A percentile compares a stretch with the other conserved stretches of the same genome.
Evolutionary conservation across 2,797 vertebrate species (phyloP).

Genomic region (Tolypeutes matacus): DNA sequence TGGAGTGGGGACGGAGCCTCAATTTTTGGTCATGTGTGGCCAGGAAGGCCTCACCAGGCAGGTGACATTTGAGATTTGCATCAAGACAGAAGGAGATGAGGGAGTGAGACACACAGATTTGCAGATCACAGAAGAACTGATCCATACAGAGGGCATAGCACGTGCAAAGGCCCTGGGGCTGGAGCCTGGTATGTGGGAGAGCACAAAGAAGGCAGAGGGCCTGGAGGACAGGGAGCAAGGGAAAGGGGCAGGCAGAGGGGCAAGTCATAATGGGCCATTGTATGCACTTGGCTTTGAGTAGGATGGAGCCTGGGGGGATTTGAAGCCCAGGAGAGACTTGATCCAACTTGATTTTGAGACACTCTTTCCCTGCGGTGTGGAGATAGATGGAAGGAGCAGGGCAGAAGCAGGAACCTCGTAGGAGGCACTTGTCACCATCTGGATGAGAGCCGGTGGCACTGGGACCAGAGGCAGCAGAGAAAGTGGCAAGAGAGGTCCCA

Average conservation of each 20-base stretch:
- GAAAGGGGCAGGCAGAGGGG: too few relatives aligned
- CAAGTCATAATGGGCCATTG: too few relatives aligned
- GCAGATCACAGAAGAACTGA: not conserved
- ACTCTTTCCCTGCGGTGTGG: not conserved
- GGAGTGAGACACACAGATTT: too few relatives aligned
- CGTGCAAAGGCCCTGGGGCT: too few relatives aligned
- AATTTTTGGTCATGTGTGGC: accelerated
- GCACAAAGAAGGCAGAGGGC: too few relatives aligned
- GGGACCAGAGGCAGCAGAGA: too few relatives aligned
- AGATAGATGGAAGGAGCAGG: too few relatives aligned
- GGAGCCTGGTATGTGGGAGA: too few relatives aligned
- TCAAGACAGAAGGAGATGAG: not conserved
- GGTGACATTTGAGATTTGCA: not conserved
- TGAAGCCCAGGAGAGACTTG: not conserved
- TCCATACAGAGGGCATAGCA: too few relatives aligned
- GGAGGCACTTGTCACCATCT: not conserved
- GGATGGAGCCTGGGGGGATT: not conserved
- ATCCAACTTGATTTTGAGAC: not conserved
- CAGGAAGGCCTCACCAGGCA: not conserved
- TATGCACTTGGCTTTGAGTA: not conserved
- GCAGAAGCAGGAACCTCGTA: not conserved
- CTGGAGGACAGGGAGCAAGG: too few relatives aligned
- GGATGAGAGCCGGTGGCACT: not conserved
- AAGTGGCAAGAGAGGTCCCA: too few relatives aligned
- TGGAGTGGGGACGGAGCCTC: not conserved